These are phyloP conservation scores for Prionace glauca DNA, from an alignment of 2,797 vertebrate genomes.

Conservation along the genomic window DNA sequence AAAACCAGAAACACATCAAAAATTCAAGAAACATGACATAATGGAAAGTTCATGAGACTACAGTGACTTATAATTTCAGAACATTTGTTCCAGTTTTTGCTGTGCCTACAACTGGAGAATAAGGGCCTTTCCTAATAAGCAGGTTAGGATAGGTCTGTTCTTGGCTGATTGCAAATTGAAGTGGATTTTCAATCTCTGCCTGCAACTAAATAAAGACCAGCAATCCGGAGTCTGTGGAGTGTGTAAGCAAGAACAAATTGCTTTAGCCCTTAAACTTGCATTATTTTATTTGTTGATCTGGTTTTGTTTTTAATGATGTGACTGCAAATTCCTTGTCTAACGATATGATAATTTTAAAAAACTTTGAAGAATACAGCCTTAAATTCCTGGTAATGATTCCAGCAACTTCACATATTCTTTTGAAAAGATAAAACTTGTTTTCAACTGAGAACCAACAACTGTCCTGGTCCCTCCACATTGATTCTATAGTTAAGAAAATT, in stretches of 20 bases:
- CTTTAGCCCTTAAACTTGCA: background rate
- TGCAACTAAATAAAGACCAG: background rate
- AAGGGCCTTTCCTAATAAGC: background rate
- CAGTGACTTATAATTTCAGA: background rate
- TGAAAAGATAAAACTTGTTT: background rate
- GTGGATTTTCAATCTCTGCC: background rate
- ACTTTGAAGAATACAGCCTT: background rate
- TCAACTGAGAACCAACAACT: too few species aligned
- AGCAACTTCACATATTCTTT: background rate
- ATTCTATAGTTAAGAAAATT: too few species aligned
- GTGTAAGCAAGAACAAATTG: background rate
- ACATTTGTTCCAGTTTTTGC: background rate
- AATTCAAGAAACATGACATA: background rate
- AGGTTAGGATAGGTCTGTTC: background rate
- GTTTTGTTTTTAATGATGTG: background rate
- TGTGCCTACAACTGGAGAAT: background rate
- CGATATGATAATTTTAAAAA: background rate
- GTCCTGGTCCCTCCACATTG: too few species aligned
- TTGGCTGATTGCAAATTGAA: background rate
- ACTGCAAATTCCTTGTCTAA: background rate
- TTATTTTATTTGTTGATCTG: background rate
- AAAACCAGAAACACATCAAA: background rate
- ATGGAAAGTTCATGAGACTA: background rate
- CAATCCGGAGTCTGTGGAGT: background rate
- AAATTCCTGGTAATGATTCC: background rate